Evolutionary conservation across 2,797 vertebrate genomes (phyloP).

Genomic region (Cyprinodon diabolis): DNA sequence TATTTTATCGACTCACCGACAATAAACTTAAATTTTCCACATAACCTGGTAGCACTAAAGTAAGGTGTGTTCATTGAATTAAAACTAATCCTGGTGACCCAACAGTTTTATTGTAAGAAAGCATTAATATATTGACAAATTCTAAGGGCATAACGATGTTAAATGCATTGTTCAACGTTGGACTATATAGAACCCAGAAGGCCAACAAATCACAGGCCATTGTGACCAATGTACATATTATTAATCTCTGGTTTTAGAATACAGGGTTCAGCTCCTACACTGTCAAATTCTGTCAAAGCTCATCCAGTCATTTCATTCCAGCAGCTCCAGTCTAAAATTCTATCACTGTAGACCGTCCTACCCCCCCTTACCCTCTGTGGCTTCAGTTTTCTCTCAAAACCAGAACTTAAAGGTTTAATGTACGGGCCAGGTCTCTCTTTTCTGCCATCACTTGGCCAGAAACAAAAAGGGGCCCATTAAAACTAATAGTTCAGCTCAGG

Average conservation of each 20-base stretch:
- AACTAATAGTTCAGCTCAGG: slow-evolving; percentile 69
- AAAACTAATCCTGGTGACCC: not conserved
- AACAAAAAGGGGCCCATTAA: slow-evolving; percentile 74
- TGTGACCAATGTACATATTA: slow-evolving; percentile 30
- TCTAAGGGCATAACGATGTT: not conserved
- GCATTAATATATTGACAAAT: not conserved
- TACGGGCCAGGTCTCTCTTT: slow-evolving; percentile 24
- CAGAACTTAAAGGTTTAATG: slow-evolving; percentile 32
- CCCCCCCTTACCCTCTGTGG: slow-evolving; percentile 45
- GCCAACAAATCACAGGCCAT: not conserved
- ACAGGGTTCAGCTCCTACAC: slow-evolving; percentile 7
- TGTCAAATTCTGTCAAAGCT: slow-evolving; percentile 33
- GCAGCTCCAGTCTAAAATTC: slow-evolving; percentile 42
- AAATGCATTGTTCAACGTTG: not conserved
- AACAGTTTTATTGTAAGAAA: not conserved
- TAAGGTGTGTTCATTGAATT: not conserved
- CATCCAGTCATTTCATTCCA: slow-evolving; percentile 38
- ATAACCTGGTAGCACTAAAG: not conserved
- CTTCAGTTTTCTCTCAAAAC: slow-evolving; percentile 31
- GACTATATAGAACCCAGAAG: not conserved
- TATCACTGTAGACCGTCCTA: slow-evolving; percentile 56
- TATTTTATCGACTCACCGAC: not conserved
- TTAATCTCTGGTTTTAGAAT: slow-evolving; percentile 5
- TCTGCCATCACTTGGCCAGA: slow-evolving; percentile 43
- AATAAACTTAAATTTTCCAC: not conserved